Base-by-base conservation (phyloP, 2,888 invertebrate species). In the Phengaris alcon region DNA sequence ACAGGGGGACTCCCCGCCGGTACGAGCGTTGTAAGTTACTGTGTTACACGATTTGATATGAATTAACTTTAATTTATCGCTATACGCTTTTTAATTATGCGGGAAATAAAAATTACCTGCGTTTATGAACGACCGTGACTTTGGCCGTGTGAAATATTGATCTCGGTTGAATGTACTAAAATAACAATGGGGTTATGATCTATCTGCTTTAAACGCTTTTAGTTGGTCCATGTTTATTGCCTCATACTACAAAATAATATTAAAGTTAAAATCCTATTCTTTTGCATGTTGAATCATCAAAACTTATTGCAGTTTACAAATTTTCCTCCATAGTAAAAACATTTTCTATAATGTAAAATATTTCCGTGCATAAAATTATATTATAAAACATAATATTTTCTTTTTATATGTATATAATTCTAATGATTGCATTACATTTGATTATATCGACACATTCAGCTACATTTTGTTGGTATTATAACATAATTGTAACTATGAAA, bases 1-100 rank as follows among this genome's bases (percentile, higher is more conserved):
- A 15, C 57, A 76, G 52, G 78, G 75, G 74, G 74, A 59, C 85
- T 51, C 82, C 91, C 90, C 84, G 90, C 87, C 81, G 91, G n/a
- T 78, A 77, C 22, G 81, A 75, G 76, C 81, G 82, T 77, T 78
- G 79, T 80, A 81, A 82, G 82, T 82, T 79, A 87, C 82, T 84
- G 84, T 89, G 86, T 89, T 83, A 82, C 82, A 83, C 82, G 79
- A 81, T 87, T 86, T 86, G 86, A 83, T 78, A 82, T 81, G 84
- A 84, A 88, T 87, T 84, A 84, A 85, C 82, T 86, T 88, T 84
- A 90, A 89, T 90, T 90, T 88, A 86, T 84, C 83, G 86, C 82
- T 83, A 85, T 81, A 83, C 84, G 80, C 82, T 80, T 68, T 72
- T 72, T 54, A 72, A 54, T 72, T 52, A 72, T 22, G 72, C 52